Evolutionary conservation across 2,888 invertebrate species (phyloP).

Genomic region (Synergus laeviventris): DNA sequence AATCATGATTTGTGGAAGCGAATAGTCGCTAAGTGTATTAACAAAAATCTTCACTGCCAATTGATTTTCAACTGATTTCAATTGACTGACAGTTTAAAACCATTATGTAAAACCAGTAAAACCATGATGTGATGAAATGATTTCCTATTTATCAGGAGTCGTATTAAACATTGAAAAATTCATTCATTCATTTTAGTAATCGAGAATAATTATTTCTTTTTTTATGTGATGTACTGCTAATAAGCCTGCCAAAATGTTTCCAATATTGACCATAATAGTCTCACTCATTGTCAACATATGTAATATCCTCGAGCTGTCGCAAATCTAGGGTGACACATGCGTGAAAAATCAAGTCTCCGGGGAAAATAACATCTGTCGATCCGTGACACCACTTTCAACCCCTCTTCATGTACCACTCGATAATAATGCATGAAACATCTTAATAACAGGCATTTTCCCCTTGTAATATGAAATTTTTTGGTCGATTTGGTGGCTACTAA

Average conservation of each 20-base stretch:
- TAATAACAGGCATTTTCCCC: slow-evolving; percentile 50
- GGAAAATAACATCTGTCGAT: slow-evolving; percentile 65
- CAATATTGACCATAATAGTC: slow-evolving; percentile 13
- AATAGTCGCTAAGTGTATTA: background rate
- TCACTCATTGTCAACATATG: slow-evolving; percentile 59
- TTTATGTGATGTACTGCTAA: background rate
- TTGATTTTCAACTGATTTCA: too few species aligned
- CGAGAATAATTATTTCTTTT: background rate
- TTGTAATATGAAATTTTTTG: background rate
- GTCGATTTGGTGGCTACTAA: background rate
- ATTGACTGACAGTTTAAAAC: too few species aligned
- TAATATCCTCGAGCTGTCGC: slow-evolving; percentile 53
- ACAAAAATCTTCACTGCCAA: background rate
- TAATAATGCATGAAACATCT: slow-evolving; percentile 58
- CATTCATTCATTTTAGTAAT: too few species aligned
- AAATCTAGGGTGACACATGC: slow-evolving; percentile 64
- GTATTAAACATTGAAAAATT: too few species aligned
- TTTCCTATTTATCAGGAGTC: too few species aligned
- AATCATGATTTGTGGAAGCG: background rate
- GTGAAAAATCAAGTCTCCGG: slow-evolving; percentile 64
- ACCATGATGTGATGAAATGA: too few species aligned
- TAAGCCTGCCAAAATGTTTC: slow-evolving; percentile 17
- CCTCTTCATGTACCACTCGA: slow-evolving; percentile 52
- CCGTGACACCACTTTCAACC: slow-evolving; percentile 56
- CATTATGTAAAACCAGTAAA: too few species aligned